Evolutionary conservation across 1,140 invertebrate genomes (phyloP), one percentile per base, ranked within the genome.

Genomic region (Ooceraea biroi): DNA sequence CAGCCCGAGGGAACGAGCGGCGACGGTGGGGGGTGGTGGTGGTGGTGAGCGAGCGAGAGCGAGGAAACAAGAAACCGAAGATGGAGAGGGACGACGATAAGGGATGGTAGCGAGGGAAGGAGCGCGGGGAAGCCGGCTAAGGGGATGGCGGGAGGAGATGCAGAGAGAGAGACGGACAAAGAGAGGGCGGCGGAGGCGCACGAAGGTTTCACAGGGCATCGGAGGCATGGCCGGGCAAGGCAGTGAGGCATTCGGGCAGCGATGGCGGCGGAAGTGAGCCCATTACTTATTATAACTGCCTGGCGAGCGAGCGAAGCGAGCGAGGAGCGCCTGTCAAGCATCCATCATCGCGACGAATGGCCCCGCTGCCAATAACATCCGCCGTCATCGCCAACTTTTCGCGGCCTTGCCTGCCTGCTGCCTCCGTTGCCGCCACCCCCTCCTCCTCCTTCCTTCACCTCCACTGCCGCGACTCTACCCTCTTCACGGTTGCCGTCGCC

Each of bases 241-340:
- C 91, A 91, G 90, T 91, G 87, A 91, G 86, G 92, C 92, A 93
- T 93, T 93, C 90, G 92, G 89, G 92, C 91, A 92, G 91, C 93
- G 93, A 94, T 94, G 94, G 94, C 92, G 92, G 92, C 93, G 93
- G 93, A 94, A 94, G 93, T 87, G 92, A 89, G 89, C 93, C 93
- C 93, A 94, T 94, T 94, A 94, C 93, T 94, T 94, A 94, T 94
- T 94, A 94, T 94, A 94, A 94, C 93, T 94, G 93, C 93, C 91
- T 92, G 92, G 92, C 93, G 91, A 92, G 93, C 90, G 89, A 85
- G 83, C 87, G 89, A 91, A 88, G 83, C 90, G 90, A 92, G 87
- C 91, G 90, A 90, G 92, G 85, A 90, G 91, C 91, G 93, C 92
- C 92, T 91, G 93, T 94, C 94, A 94, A 82, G 91, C 93, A 94